Evolutionary conservation across 2,113 vertebrate genomes (phyloP).

Genomic region (Rhea americana): DNA sequence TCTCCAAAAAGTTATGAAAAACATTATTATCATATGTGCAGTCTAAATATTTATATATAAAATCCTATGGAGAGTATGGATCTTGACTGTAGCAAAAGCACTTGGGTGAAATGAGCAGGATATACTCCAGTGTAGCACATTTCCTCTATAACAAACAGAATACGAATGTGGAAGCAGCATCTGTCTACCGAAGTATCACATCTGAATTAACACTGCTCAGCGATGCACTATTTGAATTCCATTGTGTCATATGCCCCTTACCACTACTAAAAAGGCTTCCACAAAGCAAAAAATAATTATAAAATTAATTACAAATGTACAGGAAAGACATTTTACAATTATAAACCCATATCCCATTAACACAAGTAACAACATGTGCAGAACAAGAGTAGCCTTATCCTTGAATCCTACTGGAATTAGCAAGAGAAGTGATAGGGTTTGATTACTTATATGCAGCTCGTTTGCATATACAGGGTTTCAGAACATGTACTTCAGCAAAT

Average conservation of each 20-base stretch:
- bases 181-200: not conserved
- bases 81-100: not conserved
- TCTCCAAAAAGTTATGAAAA: not conserved
- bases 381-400: not conserved
- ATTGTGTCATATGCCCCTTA: not conserved
- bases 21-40: not conserved
- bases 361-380: not conserved
- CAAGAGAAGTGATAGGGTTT: not conserved
- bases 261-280: not conserved
- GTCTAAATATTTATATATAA: not conserved
- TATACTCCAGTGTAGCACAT: not conserved
- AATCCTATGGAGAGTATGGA: not conserved
- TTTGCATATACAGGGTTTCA: not conserved
- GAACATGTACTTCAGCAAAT: not conserved
- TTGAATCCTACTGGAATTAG: not conserved
- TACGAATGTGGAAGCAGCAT: not conserved
- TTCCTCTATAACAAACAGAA: not conserved
- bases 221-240: not conserved
- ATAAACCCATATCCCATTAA: not conserved
- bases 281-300: not conserved
- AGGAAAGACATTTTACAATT: not conserved
- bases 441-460: not conserved
- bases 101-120: not conserved
- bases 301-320: not conserved
- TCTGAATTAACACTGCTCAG: not conserved